Evolutionary conservation across 2,888 invertebrate genomes (phyloP).

Genomic region (Eumacrocentrus americanus): DNA sequence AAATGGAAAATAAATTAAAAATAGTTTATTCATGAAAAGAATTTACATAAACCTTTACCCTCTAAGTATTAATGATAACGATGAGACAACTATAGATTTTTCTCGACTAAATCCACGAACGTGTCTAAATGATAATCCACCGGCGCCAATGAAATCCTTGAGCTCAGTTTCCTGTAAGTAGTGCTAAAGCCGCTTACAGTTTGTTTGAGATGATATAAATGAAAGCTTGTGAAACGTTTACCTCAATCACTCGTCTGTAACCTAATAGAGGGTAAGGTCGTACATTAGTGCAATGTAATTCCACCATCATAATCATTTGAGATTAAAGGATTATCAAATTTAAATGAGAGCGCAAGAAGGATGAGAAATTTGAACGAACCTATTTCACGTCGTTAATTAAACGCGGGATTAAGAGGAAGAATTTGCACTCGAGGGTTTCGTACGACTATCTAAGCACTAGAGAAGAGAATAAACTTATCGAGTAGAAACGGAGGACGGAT

Average conservation of each 20-base stretch:
- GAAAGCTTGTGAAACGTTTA: constrained; percentile 3
- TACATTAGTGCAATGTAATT: neutral
- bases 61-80: neutral
- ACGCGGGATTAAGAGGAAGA: neutral
- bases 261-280: no score
- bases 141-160: constrained; percentile 11
- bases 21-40: no score
- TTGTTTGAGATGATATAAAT: constrained; percentile 23
- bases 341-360: no score
- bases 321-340: neutral
- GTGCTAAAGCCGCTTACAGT: constrained; percentile 5
- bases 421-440: neutral
- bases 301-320: constrained; percentile 15
- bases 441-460: neutral
- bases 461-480: neutral
- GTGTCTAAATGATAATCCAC: constrained; percentile 23
- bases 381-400: neutral
- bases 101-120: constrained; percentile 4
- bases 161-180: constrained; percentile 14
- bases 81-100: neutral
- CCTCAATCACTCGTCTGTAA: neutral
- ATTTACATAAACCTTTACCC: no score
- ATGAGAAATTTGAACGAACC: neutral
- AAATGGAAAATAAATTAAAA: no score
- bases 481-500: neutral